Evolutionary conservation across 1,140 invertebrate species (phyloP).

Genomic region (Rhyacophila brunnea): DNA sequence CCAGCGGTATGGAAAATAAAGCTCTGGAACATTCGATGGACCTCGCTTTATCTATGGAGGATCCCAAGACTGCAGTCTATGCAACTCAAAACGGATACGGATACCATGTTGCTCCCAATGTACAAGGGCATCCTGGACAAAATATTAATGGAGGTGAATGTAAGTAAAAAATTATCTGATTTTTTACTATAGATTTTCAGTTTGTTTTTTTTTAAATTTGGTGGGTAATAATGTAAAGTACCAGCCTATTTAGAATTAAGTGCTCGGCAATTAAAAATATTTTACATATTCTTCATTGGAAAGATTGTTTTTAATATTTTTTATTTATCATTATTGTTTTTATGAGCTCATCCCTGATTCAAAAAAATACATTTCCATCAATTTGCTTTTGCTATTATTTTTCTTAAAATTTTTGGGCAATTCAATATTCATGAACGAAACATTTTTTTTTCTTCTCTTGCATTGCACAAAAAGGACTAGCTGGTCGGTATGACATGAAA

Average conservation of each 20-base stretch:
- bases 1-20: constrained; percentile 86
- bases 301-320: background rate
- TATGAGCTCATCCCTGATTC: too few species aligned
- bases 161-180: constrained; percentile 52
- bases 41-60: constrained; percentile 74
- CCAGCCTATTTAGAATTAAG: too few species aligned
- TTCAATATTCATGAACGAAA: background rate
- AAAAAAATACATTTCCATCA: too few species aligned
- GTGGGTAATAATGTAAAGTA: too few species aligned
- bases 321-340: background rate
- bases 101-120: constrained; percentile 64
- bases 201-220: constrained; percentile 2
- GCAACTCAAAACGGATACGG: constrained; percentile 81
- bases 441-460: constrained; percentile 43
- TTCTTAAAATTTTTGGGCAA: constrained; percentile 4
- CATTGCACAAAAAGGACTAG: constrained; percentile 47
- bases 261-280: background rate
- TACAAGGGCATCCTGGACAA: constrained; percentile 51
- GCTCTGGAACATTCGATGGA: constrained; percentile 85
- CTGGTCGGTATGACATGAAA: constrained; percentile 42
- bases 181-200: too few species aligned
- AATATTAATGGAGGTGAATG: constrained; percentile 74
- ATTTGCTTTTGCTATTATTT: constrained; percentile 1
- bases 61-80: constrained; percentile 77
- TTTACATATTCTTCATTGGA: background rate